Conservation (phyloP, 2,113 vertebrate species). For the Danio rerio region GRCz12tu NC_133181.1:39368501-39369000, state of each 20-base stretch:
- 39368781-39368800: not conserved
- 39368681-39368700: constrained; percentile 12
- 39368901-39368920: not conserved
- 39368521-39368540: not conserved
- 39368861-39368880: too few relatives aligned
- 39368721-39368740: not conserved
- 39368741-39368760: constrained; percentile 22
- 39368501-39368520: not conserved
- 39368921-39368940: too few relatives aligned
- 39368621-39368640: not conserved
- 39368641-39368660: not conserved
- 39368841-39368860: not conserved
- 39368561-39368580: too few relatives aligned
- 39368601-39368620: not conserved
- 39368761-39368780: constrained; percentile 29
- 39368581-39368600: not conserved
- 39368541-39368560: not conserved
- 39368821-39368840: not conserved
- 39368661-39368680: not conserved
- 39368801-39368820: not conserved
- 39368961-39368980: too few relatives aligned
- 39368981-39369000: too few relatives aligned
- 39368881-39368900: not conserved
- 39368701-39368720: constrained; percentile 12
- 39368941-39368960: too few relatives aligned